Evolutionary conservation across 2,113 vertebrate species (phyloP).

Genomic region (Eretmochelys imbricata): DNA sequence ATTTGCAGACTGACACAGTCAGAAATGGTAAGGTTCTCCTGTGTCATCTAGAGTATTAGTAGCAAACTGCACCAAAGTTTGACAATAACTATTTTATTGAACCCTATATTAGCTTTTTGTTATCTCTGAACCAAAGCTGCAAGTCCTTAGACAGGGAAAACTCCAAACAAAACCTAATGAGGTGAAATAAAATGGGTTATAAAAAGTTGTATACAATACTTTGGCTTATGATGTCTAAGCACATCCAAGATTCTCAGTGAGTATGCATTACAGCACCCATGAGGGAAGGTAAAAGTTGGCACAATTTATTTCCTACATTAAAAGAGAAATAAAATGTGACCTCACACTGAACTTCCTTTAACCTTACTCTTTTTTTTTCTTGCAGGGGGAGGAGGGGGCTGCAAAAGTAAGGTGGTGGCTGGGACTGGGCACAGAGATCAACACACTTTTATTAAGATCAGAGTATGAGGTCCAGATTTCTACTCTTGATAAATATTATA

Average conservation of each 20-base stretch:
- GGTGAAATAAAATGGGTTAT: not conserved
- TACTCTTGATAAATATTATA: not conserved
- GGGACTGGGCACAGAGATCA: not conserved
- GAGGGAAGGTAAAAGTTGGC: not conserved
- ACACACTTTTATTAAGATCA: fast-evolving
- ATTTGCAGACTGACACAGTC: fast-evolving
- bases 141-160: not conserved
- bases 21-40: not conserved
- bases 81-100: not conserved
- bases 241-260: fast-evolving
- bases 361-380: not conserved
- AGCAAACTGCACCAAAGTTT: fast-evolving
- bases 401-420: fast-evolving
- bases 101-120: not conserved
- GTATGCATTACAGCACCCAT: not conserved
- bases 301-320: not conserved
- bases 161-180: not conserved
- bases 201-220: not conserved
- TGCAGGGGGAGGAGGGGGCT: no score
- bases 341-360: not conserved
- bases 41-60: not conserved
- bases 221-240: not conserved
- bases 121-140: fast-evolving
- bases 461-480: not conserved
- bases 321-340: not conserved